phyloP scores from a whole-genome alignment of 2,113 vertebrate species.

The Mirounga angustirostris region DNA sequence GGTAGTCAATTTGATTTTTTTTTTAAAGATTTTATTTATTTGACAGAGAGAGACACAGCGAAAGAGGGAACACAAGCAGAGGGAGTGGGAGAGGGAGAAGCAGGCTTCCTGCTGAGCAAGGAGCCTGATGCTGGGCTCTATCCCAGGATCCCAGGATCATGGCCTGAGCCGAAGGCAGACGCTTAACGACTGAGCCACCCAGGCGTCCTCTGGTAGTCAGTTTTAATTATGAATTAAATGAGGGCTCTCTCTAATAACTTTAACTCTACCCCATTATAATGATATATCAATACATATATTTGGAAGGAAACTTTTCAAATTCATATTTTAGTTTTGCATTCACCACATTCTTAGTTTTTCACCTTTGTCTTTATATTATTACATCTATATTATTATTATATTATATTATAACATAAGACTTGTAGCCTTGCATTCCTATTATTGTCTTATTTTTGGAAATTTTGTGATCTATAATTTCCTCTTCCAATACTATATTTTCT shows the following conservation, averaged over 20 bases:
- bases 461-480: not conserved
- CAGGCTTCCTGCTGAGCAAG: no score
- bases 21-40: no score
- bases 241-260: not conserved
- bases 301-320: not conserved
- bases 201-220: no score
- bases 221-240: not conserved
- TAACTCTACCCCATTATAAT: not conserved
- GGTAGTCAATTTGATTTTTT: not conserved
- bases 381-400: not conserved
- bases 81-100: no score
- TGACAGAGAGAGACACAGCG: no score
- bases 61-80: no score
- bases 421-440: not conserved
- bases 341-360: not conserved
- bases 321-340: not conserved
- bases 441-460: not conserved
- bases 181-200: no score
- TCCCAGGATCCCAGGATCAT: no score
- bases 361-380: not conserved
- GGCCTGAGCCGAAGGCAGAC: no score
- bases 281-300: not conserved
- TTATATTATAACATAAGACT: not conserved
- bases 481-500: not conserved
- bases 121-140: no score